Evolutionary conservation across 92 coral and sea anemone genomes (phyloP).

Genomic region (Palythoa caribaeorum): DNA sequence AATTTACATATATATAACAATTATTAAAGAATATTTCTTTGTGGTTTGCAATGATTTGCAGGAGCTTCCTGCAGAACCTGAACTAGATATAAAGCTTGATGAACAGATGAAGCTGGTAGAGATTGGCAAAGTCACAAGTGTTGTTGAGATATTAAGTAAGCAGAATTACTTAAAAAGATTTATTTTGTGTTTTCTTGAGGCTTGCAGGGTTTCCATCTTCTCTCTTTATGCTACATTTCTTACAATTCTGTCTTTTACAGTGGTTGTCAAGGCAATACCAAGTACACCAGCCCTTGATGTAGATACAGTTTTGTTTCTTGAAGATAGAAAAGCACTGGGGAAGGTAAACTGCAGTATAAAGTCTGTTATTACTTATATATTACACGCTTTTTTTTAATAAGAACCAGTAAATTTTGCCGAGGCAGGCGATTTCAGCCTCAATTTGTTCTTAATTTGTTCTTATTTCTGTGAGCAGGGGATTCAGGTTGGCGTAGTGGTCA

Average conservation of each 20-base stretch:
- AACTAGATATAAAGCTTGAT: constrained; percentile 67
- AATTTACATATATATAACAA: no score
- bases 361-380: no score
- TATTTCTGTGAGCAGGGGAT: no score
- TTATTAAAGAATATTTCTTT: not conserved
- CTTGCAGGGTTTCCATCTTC: no score
- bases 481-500: no score
- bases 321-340: constrained; percentile 78
- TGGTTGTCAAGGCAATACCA: constrained; percentile 80
- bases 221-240: no score
- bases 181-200: no score
- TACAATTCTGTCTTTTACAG: constrained; percentile 27
- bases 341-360: constrained; percentile 1
- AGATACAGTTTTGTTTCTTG: constrained; percentile 83
- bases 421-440: no score
- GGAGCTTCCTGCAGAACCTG: constrained; percentile 91
- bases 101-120: constrained; percentile 68
- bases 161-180: no score
- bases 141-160: constrained; percentile 75
- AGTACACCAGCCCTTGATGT: constrained; percentile 83
- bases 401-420: no score
- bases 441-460: no score
- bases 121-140: constrained; percentile 80
- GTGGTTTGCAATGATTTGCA: constrained; percentile 3
- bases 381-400: no score